These are phyloP conservation scores for Paratilapia polleni DNA, from an alignment of 2,113 vertebrate genomes.

Conservation along the genomic window DNA sequence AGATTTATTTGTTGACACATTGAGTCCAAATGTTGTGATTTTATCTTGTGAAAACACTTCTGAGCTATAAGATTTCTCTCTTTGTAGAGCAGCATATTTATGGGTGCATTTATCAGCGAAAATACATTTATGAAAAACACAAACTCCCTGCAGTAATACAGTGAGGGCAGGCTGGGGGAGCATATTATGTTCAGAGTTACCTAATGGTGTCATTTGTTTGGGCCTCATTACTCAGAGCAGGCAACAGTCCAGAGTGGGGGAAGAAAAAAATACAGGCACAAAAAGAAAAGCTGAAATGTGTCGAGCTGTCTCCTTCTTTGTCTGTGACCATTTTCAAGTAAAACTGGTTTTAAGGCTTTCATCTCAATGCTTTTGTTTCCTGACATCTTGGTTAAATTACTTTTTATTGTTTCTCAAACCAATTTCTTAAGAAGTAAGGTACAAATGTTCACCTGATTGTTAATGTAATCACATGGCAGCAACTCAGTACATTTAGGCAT, in stretches of 20 bases:
- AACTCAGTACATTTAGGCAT: no score
- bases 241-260: background rate
- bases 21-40: background rate
- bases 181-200: slow-evolving; percentile 11
- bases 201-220: slow-evolving; percentile 16
- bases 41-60: background rate
- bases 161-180: slow-evolving; percentile 2
- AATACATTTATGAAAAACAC: slow-evolving; percentile 18
- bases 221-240: slow-evolving; percentile 7
- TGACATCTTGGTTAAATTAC: background rate
- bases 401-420: background rate
- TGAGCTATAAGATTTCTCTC: background rate
- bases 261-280: background rate
- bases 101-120: slow-evolving; percentile 1
- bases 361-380: background rate
- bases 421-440: background rate
- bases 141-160: slow-evolving; percentile 22
- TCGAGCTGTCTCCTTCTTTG: background rate
- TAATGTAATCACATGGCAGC: no score
- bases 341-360: background rate
- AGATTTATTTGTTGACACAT: background rate
- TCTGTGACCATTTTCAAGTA: background rate
- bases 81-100: slow-evolving; percentile 1
- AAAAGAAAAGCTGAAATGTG: background rate
- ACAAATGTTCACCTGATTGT: no score